phyloP scores from a whole-genome alignment of 2,888 invertebrate genomes.

The Spicauda simplicius region DNA sequence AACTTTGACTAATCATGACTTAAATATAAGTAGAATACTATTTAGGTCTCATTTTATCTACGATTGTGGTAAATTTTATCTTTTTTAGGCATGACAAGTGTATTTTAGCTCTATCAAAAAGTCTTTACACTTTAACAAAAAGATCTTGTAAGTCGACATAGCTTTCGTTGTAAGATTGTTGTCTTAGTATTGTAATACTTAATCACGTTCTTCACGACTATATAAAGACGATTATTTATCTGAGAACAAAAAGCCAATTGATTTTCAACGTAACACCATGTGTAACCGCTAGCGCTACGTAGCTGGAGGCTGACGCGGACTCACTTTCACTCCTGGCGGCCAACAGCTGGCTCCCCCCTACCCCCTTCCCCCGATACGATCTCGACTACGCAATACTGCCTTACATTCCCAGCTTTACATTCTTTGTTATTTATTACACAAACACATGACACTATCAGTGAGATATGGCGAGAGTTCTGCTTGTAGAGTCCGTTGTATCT shows the following conservation, averaged over 20 bases:
- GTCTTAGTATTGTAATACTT: background rate
- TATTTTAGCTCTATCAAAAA: too few relatives aligned
- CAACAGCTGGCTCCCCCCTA: constrained; percentile 70
- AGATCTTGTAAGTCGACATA: too few relatives aligned
- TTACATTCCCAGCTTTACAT: constrained; percentile 59
- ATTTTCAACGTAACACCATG: constrained; percentile 33
- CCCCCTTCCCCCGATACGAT: constrained; percentile 41
- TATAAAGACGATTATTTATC: background rate
- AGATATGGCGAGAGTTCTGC: constrained; percentile 15
- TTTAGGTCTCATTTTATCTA: too few relatives aligned
- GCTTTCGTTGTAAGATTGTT: too few relatives aligned
- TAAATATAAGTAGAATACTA: background rate
- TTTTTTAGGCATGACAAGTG: too few relatives aligned
- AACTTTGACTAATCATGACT: background rate
- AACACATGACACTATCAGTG: constrained; percentile 20
- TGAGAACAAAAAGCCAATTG: constrained; percentile 33
- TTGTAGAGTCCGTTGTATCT: background rate
- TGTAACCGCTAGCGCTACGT: constrained; percentile 28
- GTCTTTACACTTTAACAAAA: too few relatives aligned
- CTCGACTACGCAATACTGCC: constrained; percentile 70
- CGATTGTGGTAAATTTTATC: too few relatives aligned
- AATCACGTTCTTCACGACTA: background rate
- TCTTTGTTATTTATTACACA: constrained; percentile 40
- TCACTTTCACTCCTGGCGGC: constrained; percentile 83
- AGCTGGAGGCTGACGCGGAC: constrained; percentile 48